These are phyloP conservation scores for Idris sp. DNA, from an alignment of 1,140 invertebrate genomes.

Conservation along the genomic window DNA sequence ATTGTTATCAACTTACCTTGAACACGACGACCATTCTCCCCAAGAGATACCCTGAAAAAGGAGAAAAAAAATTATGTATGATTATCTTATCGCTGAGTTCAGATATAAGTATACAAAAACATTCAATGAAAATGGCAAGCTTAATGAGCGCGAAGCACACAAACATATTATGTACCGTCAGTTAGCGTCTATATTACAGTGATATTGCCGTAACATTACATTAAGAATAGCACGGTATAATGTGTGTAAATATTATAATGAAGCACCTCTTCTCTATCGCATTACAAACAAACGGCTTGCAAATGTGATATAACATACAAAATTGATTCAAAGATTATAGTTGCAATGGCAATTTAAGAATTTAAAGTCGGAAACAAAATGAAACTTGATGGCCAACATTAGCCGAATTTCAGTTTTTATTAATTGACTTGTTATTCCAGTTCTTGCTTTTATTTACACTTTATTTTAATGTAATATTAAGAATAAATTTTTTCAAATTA, in stretches of 20 bases:
- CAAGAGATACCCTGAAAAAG: constrained; percentile 69
- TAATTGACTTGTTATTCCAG: no score
- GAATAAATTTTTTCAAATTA: no score
- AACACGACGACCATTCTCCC: constrained; percentile 82
- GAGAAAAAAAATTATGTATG: constrained; percentile 56
- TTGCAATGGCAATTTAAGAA: constrained; percentile 3
- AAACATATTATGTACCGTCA: constrained; percentile 48
- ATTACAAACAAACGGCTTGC: constrained; percentile 47
- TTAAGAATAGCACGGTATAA: constrained; percentile 29
- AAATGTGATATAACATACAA: constrained; percentile 47
- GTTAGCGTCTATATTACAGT: constrained; percentile 30
- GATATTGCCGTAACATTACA: constrained; percentile 37
- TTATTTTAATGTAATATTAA: no score
- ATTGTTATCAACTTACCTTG: constrained; percentile 69
- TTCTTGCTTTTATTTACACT: no score
- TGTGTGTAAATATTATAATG: constrained; percentile 45
- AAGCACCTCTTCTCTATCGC: constrained; percentile 30
- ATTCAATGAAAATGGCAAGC: constrained; percentile 53
- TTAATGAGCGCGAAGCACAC: constrained; percentile 44
- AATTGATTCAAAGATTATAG: constrained; percentile 48
- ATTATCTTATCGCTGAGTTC: constrained; percentile 51
- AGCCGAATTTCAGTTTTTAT: no score
- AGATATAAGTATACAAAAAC: constrained; percentile 39
- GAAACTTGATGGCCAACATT: constrained; percentile 20
- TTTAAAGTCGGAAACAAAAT: constrained; percentile 3